Evolutionary conservation across 2,797 vertebrate species (phyloP), one percentile per base, ranked within the genome.

Genomic region (Chelonia mydas): DNA sequence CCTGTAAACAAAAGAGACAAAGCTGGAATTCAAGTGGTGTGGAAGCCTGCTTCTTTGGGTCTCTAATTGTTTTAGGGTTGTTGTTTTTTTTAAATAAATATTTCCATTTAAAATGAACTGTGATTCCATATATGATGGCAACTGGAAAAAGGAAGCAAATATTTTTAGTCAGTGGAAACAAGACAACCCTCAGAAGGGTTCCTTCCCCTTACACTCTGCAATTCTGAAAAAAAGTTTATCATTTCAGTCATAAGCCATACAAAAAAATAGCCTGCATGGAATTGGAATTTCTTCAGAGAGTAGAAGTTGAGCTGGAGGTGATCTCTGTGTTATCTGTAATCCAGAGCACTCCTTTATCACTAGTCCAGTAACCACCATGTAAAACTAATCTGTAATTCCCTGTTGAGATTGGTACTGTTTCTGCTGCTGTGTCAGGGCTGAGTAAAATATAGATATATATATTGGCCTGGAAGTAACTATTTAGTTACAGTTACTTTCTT

Each of bases 341-440:
- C 25, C 81, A 65, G 11, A 16, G 65, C 23, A 54, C 93, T 90
- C 79, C 41, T 31, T 53, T 95, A 4, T 87, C 90, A 86, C 8
- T 87, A 90, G 9, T 45, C 87, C 92, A 37, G 12, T 74, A 92
- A 84, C 6, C 28, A 50, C n/a, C 55, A 47, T 16, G 28, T 59
- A 90, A 92, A 92, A 15, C 8, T 92, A 92, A 88, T 8, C 47
- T 91, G 28, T 33, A 82, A 77, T 83, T 92, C 21, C 9, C 72
- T 89, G 41, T 86, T 81, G 77, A 90, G 1, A 2, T 81, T 81
- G 37, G 76, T n/a, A 25, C 76, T 83, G 91, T 37, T 47, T 11
- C 72, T 45, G 13, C 74, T 31, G 7, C 13, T 28, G 45, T 89
- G 25, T 57, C 54, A 86, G 61, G 65, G 83, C 87, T 86, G 68